phyloP scores from a whole-genome alignment of 2,797 vertebrate genomes.

The Tapera naevia region DNA sequence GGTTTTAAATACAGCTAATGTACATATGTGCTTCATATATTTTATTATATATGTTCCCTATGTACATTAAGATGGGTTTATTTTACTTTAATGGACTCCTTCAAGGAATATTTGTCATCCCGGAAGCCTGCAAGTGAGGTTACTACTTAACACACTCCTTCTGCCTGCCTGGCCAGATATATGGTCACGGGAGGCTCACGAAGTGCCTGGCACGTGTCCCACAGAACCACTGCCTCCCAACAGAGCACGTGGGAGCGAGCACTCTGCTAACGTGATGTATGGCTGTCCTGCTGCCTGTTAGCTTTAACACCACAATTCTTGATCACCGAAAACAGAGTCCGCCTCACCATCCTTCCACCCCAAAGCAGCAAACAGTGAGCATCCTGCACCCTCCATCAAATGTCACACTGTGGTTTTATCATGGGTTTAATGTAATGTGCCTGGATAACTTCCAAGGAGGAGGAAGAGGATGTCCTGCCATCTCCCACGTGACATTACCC shows the following conservation, averaged over 20 bases:
- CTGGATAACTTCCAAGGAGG: not conserved
- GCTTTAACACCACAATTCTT: not conserved
- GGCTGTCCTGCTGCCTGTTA: not conserved
- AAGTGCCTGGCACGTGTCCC: not conserved
- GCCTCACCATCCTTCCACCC: not conserved
- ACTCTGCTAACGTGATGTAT: not conserved
- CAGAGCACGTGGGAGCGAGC: fast-evolving
- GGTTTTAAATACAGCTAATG: not conserved
- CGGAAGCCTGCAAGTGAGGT: not conserved
- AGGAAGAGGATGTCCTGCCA: not conserved
- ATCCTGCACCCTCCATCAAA: not conserved
- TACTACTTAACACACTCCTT: not conserved
- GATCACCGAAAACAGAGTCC: not conserved
- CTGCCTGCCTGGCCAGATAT: not conserved
- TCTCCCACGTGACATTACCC: not conserved
- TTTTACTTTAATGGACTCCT: conserved; percentile 4
- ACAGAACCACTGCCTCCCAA: not conserved
- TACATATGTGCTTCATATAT: not conserved
- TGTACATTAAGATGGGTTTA: not conserved
- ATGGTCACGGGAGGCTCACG: not conserved
- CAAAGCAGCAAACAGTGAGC: not conserved
- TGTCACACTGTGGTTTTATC: not conserved
- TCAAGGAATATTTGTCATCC: not conserved
- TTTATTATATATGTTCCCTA: not conserved
- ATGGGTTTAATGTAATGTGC: not conserved